Evolutionary conservation across 2,113 vertebrate genomes (phyloP), one percentile per base, ranked within the genome.

Genomic region (Pao palembangensis): DNA sequence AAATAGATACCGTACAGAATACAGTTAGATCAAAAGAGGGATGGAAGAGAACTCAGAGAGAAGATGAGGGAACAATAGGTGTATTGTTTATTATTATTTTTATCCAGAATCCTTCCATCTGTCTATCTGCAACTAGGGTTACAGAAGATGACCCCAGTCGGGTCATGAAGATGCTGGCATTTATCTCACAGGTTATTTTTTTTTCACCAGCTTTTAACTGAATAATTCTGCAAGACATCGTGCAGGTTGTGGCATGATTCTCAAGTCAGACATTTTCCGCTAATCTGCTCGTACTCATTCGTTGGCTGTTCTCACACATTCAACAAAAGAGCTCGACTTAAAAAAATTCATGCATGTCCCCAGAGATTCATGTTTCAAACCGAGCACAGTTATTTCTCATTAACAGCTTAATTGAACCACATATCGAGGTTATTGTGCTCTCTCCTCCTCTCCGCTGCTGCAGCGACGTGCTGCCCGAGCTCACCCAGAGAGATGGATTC

Each of bases 331-430:
- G 23, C 75, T 79, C 66, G 50, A 13, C 75, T 60, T 47, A 19
- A 16, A 48, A 56, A 70, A 56, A 58, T 71, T 64, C 18, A 49
- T 18, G 18, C 62, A 61, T 76, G 64, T 44, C 80, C 71, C 76
- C 25, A 23, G 69, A 74, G 67, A 73, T 79, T 66, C n/a, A 38
- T 63, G 64, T 70, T 78, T 64, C 65, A 62, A 55, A 53, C 53
- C 5, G 20, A 65, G 67, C 18, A 11, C 59, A 17, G 56, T 80
- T 83, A 64, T 49, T 66, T 85, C 66, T 62, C 64, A 66, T 81
- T 81, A 76, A 55, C 58, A 55, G 47, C 53, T 68, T 82, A 85
- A 85, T 80, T 87, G 65, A 82, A 82, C 73, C 80, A 82, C 82
- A 84, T 68, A 79, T 85, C 72, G 80, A 78, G 66, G 76, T 83